Evolutionary conservation across 2,113 vertebrate genomes (phyloP), one percentile per base, ranked within the genome.

Genomic region (Seriola quinqueradiata): DNA sequence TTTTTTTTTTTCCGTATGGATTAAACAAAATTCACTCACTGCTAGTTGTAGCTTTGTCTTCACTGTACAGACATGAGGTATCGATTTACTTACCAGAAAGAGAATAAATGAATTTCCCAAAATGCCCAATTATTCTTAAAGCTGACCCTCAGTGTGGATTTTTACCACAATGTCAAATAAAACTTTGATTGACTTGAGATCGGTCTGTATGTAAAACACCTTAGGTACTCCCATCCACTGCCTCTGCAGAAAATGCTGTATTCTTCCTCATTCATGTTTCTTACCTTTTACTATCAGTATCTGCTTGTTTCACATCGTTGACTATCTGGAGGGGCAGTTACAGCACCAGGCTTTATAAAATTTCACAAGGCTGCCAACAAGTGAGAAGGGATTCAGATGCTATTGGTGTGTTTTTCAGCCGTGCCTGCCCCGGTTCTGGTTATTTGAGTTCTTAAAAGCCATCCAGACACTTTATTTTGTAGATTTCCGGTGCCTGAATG

Each of bases 161-260:
- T 77, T 19, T 11, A 25, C 44, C 16, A 48, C 16, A 6, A 75
- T 65, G 9, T 82, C n/a, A 8, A 40, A 40, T 42, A 57, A 63
- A 84, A 36, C 7, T 17, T 73, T 54, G 72, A 63, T 54, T 59
- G 55, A 70, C 44, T 61, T 58, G 38, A 82, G 46, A 66, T 81
- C 36, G 63, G 54, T 64, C 52, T 71, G 44, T 42, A 65, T 32
- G 28, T 42, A 70, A 42, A 69, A 66, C 4, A 36, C 16, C 25
- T 64, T 61, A 13, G 61, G 72, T 74, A 73, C 79, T 46, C 59
- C 57, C 10, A 2, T 83, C 66, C 19, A 40, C 71, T 68, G 77
- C 75, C 23, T 69, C 44, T 63, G 5, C 73, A 75, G 25, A 69
- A 61, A 91, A 73, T 67, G 70, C 81, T 81, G 78, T 83, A 60